Base-by-base conservation (phyloP, 2,113 vertebrate genomes). In the Calonectris borealis region DNA sequence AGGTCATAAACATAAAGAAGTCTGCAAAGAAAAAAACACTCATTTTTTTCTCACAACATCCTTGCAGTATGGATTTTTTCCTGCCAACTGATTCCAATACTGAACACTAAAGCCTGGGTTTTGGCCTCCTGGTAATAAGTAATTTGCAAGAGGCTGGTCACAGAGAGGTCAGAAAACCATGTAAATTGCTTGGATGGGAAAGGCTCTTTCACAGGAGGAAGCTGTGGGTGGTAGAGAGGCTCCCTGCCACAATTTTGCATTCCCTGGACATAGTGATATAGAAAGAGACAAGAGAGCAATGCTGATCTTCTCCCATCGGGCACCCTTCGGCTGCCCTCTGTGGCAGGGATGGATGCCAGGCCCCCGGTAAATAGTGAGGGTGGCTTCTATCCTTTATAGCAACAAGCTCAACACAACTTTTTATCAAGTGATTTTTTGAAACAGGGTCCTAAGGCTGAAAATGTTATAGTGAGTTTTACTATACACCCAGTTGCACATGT, bases 171-270 rank as follows among this genome's bases (percentile, higher is more conserved):
- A 96, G 66, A 94, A 97, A 96, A 80, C 82, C 84, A 93, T 83
- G 54, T 91, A 95, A 94, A 94, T 80, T 83, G 75, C 84, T 90
- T 93, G 91, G 89, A 95, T 94, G 81, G 94, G 81, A 96, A 97
- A 94, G 62, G 49, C 49, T 83, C 26, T 87, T 91, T 91, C 87
- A 89, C 68, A 91, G 91, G 78, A 94, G 91, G 78, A 90, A 95
- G 68, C 93, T 85, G 86, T 90, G 85, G 95, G 89, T 92, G 75
- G 82, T 83, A 83, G 87, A 88, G 94, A 93, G 84, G 68, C 44
- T 94, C 62, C 75, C 89, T 96, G 95, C n/a, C 93, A 94, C 58
- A 89, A 38, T 87, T 94, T 85, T 86, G 64, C 49, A 83, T 95
- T 80, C 38, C 55, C 78, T 4, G 6, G 62, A 77, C 64, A 83